Evolutionary conservation across 2,888 invertebrate genomes (phyloP).

Genomic region (Erpobdella octoculata): DNA sequence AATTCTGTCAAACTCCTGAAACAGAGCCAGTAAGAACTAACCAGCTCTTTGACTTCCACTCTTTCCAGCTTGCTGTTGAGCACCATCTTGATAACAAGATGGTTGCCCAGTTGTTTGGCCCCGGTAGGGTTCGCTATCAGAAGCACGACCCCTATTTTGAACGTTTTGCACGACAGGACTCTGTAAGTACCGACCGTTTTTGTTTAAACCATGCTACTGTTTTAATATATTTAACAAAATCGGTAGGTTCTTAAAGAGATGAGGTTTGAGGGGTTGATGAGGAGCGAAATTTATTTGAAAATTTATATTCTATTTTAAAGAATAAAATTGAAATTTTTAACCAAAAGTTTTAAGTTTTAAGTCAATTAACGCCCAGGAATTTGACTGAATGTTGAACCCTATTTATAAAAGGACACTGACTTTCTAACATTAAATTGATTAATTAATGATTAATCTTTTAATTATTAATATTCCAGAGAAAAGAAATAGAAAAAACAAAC

Average conservation of each 20-base stretch:
- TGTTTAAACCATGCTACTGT: neutral
- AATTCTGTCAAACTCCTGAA: too few relatives aligned
- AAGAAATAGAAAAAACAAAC: slow-evolving; percentile 4
- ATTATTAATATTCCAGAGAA: too few relatives aligned
- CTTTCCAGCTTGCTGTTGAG: neutral
- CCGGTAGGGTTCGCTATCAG: too few relatives aligned
- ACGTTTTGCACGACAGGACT: slow-evolving; percentile 3
- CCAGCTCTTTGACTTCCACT: too few relatives aligned
- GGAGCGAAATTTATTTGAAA: too few relatives aligned
- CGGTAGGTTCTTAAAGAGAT: neutral
- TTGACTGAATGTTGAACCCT: neutral
- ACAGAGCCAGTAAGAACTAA: too few relatives aligned
- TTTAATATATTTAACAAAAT: neutral
- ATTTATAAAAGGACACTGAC: too few relatives aligned
- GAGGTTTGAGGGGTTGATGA: neutral
- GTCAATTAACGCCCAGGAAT: slow-evolving; percentile 1
- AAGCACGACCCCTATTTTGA: neutral
- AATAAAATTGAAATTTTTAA: too few relatives aligned
- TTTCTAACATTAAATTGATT: too few relatives aligned
- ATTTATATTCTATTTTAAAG: too few relatives aligned
- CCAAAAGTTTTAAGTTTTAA: too few relatives aligned
- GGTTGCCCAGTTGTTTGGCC: neutral
- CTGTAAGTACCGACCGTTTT: neutral
- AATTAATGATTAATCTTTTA: too few relatives aligned
- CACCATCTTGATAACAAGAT: neutral